A percentile compares a stretch with the other conserved stretches of the same genome.
Evolutionary conservation across 92 coral and sea anemone species (phyloP).

Genomic region (Epizoanthus fatuus): DNA sequence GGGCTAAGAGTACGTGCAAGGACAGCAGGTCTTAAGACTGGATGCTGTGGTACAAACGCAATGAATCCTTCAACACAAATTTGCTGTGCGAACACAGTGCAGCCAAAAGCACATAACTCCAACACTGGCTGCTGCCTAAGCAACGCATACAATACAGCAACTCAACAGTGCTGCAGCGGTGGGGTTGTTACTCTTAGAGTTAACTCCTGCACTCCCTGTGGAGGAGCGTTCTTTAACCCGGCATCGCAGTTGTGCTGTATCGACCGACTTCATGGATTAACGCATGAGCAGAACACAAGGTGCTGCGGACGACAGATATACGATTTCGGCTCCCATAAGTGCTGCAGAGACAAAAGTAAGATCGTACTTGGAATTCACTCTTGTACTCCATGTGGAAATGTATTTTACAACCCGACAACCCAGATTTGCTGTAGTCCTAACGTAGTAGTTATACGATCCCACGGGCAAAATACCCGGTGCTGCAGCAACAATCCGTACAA

Average conservation of each 20-base stretch:
- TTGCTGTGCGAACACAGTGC: conserved; percentile 24
- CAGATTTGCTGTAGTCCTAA: conserved; percentile 18
- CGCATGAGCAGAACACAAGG: neutral
- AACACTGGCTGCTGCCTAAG: neutral
- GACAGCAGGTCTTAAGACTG: neutral
- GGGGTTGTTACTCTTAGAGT: neutral
- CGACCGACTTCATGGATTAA: neutral
- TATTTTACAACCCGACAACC: conserved; percentile 6
- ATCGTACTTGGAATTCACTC: neutral
- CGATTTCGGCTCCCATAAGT: neutral
- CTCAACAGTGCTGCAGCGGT: neutral
- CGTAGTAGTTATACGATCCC: neutral
- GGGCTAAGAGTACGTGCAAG: neutral
- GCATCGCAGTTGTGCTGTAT: conserved; percentile 11
- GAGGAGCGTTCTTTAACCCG: conserved; percentile 2
- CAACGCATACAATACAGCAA: neutral
- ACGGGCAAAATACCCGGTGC: neutral
- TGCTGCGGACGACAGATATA: conserved; percentile 24
- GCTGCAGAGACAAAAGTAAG: neutral
- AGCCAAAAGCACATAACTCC: neutral
- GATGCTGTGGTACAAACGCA: conserved; percentile 12
- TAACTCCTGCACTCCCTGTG: conserved; percentile 11
- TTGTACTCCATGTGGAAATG: conserved; percentile 14
- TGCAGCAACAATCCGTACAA: conserved; percentile 28
- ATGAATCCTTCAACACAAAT: neutral